Conservation (phyloP, 1,140 invertebrate genomes). For the Philotrypesis tridentata region DNA sequence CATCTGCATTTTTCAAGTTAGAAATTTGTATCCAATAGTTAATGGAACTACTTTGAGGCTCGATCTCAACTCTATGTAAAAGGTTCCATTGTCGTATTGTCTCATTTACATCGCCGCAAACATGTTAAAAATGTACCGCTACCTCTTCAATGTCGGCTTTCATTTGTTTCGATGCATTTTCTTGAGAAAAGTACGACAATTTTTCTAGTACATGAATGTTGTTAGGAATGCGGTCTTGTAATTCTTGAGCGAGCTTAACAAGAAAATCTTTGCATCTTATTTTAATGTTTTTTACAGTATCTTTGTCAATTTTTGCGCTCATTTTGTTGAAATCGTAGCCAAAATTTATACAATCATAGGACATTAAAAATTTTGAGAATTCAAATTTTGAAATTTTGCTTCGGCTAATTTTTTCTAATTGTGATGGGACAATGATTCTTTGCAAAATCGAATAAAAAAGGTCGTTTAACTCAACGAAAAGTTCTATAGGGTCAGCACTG, state of each 20-base stretch:
- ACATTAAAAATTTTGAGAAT: neutral
- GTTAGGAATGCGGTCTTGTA: too few relatives aligned
- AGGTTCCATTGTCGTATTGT: too few relatives aligned
- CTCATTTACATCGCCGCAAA: neutral
- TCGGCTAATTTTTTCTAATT: neutral
- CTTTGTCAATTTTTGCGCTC: neutral
- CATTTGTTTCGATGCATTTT: neutral
- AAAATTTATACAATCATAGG: neutral
- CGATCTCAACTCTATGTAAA: too few relatives aligned
- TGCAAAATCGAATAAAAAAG: neutral
- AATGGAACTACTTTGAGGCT: too few relatives aligned
- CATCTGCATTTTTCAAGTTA: too few relatives aligned
- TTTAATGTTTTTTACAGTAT: slow-evolving; percentile 1
- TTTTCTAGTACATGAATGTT: neutral
- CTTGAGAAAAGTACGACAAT: neutral
- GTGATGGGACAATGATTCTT: neutral
- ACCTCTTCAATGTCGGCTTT: neutral
- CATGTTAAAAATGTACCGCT: neutral
- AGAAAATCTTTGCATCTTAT: neutral
- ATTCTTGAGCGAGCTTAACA: neutral
- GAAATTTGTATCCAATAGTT: too few relatives aligned
- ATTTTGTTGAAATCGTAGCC: neutral
- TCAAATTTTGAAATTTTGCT: neutral
- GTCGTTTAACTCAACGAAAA: neutral
- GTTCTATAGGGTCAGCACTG: neutral